Evolutionary conservation across 1,140 invertebrate genomes (phyloP).

Genomic region (Chrysomallon squamiferum): DNA sequence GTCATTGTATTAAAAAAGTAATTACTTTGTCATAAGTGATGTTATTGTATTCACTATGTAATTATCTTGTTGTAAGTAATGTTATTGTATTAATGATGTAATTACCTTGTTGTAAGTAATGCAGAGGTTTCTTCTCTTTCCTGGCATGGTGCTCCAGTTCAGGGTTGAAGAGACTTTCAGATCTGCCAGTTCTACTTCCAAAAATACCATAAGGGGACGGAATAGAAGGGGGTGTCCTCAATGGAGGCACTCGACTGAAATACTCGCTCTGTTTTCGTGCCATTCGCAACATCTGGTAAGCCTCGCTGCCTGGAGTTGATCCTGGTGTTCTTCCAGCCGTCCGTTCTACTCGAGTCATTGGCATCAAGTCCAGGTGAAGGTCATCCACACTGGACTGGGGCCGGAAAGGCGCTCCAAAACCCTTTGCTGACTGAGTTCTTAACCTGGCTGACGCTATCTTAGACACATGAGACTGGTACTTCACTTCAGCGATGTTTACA

Average conservation of each 20-base stretch:
- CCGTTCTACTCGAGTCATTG: slow-evolving; percentile 39
- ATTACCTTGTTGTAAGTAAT: slow-evolving; percentile 54
- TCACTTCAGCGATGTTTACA: too few species aligned
- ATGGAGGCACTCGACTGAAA: slow-evolving; percentile 40
- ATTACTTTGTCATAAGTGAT: too few species aligned
- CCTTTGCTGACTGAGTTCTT: background rate
- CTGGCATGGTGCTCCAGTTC: slow-evolving; percentile 55
- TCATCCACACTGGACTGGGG: background rate
- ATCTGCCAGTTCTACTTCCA: slow-evolving; percentile 19
- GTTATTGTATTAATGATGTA: too few species aligned
- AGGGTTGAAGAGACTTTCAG: slow-evolving; percentile 27
- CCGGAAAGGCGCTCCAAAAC: background rate
- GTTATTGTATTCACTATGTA: too few species aligned
- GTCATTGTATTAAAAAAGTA: too few species aligned
- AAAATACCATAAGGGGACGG: slow-evolving; percentile 36
- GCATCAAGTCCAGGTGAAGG: background rate
- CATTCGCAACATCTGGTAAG: slow-evolving; percentile 41
- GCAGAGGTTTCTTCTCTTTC: slow-evolving; percentile 42
- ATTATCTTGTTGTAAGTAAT: too few species aligned
- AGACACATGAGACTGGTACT: background rate
- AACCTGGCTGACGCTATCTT: too few species aligned
- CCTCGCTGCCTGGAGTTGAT: slow-evolving; percentile 25
- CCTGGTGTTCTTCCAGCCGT: slow-evolving; percentile 50
- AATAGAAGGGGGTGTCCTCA: slow-evolving; percentile 53
- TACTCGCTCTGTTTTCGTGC: slow-evolving; percentile 35